Conservation (phyloP, 92 coral and sea anemone species). For the Palythoa caribaeorum region DNA sequence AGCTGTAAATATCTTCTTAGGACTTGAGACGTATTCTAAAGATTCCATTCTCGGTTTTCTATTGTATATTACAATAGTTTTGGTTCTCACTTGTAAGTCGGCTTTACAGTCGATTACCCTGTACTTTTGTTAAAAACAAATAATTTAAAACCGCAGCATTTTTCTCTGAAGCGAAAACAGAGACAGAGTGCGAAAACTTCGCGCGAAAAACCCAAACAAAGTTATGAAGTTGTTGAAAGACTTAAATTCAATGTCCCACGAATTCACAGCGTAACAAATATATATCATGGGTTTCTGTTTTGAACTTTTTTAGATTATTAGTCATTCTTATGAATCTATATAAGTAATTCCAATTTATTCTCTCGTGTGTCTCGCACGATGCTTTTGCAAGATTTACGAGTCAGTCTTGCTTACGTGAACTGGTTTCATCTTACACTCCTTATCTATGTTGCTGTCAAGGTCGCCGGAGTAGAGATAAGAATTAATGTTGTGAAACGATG, state of each 20-base stretch:
- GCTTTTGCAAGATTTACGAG: background rate
- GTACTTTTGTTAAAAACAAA: background rate
- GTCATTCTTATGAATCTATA: background rate
- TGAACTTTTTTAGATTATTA: background rate
- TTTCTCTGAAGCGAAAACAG: background rate
- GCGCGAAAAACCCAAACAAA: slow-evolving; percentile 31
- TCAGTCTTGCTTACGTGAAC: background rate
- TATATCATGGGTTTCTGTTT: background rate
- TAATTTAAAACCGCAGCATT: slow-evolving; percentile 10
- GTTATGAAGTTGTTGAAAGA: slow-evolving; percentile 13
- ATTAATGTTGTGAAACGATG: background rate
- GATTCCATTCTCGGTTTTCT: background rate
- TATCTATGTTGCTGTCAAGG: slow-evolving; percentile 2
- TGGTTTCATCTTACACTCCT: background rate
- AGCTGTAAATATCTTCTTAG: too few species aligned
- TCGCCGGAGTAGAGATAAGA: slow-evolving; percentile 21
- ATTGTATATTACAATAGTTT: background rate
- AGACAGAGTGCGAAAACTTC: background rate
- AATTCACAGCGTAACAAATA: background rate
- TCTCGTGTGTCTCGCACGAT: background rate
- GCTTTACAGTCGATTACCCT: background rate
- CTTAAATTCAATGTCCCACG: background rate
- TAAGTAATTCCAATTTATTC: background rate
- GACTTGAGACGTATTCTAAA: background rate
- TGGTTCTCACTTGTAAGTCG: background rate